Percentiles rank a stretch among this genome's conserved stretches.
Evolutionary conservation across 2,797 vertebrate genomes (phyloP).

Genomic region (Novumbra hubbsi): DNA sequence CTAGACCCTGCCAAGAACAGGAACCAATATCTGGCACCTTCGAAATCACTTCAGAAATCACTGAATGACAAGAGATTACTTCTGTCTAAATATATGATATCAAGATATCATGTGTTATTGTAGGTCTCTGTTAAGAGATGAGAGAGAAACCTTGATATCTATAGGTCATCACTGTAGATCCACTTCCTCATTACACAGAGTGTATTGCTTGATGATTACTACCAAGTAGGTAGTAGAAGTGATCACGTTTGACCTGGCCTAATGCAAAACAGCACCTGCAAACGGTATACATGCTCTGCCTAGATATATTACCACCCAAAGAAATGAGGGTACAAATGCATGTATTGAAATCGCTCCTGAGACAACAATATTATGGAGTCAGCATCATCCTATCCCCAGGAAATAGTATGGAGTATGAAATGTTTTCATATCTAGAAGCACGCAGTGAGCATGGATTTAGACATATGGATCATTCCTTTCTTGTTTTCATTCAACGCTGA

Average conservation of each 20-base stretch:
- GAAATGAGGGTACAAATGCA: conserved; percentile 19
- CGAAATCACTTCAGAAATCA: not conserved
- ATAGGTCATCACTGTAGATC: not conserved
- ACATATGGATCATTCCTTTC: conserved; percentile 51
- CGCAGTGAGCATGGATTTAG: conserved; percentile 50
- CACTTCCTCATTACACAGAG: not conserved
- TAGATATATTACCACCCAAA: no score
- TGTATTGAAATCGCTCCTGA: conserved; percentile 39
- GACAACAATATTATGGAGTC: conserved; percentile 29
- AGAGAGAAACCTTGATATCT: conserved; percentile 8
- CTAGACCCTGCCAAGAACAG: conserved; percentile 32
- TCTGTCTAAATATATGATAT: not conserved
- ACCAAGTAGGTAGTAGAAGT: no score
- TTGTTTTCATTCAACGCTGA: conserved; percentile 47
- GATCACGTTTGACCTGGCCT: no score
- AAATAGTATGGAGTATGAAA: conserved; percentile 35
- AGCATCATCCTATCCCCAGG: conserved; percentile 39
- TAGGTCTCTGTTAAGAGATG: not conserved
- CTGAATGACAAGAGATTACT: not conserved
- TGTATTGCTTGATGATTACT: not conserved
- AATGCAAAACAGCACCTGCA: no score
- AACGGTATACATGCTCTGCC: no score
- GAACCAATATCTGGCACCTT: conserved; percentile 15
- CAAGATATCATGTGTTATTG: not conserved
- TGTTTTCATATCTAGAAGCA: conserved; percentile 49